Conservation (phyloP, 92 coral and sea anemone species). For the Pocillopora grandis region DNA sequence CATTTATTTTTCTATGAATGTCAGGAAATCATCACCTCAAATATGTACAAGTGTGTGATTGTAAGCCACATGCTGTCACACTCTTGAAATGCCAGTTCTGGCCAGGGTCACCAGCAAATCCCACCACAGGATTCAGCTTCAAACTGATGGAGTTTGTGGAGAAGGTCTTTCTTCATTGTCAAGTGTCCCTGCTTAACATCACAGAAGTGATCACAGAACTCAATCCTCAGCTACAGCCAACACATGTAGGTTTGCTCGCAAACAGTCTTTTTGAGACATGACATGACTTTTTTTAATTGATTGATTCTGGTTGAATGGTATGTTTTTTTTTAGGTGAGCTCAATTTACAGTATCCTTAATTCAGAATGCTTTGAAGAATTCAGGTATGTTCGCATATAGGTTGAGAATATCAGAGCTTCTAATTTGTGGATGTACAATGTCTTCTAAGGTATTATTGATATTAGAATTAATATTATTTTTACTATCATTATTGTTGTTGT, state of each 20-base stretch:
- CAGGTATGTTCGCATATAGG: slow-evolving; percentile 35
- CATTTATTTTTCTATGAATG: neutral
- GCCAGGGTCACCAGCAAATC: slow-evolving; percentile 55
- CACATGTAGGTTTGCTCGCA: slow-evolving; percentile 38
- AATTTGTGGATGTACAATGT: neutral
- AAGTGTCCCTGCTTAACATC: slow-evolving; percentile 48
- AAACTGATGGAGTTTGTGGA: slow-evolving; percentile 50
- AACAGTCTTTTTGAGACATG: neutral
- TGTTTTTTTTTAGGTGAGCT: slow-evolving; percentile 50
- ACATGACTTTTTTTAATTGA: slow-evolving; percentile 3
- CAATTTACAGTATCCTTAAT: slow-evolving; percentile 65
- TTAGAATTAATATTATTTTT: too few species aligned
- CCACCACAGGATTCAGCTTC: slow-evolving; percentile 41
- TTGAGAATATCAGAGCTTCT: slow-evolving; percentile 1
- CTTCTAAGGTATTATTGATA: neutral
- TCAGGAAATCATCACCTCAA: slow-evolving; percentile 52
- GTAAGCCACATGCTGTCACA: slow-evolving; percentile 45
- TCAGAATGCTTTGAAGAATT: slow-evolving; percentile 71
- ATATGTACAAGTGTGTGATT: slow-evolving; percentile 44
- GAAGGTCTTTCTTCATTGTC: slow-evolving; percentile 53
- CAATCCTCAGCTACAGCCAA: slow-evolving; percentile 48
- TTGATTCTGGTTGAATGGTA: slow-evolving; percentile 15
- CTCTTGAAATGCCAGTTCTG: slow-evolving; percentile 46
- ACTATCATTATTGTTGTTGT: too few species aligned
- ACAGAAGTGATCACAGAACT: slow-evolving; percentile 43